These are phyloP conservation scores for Anodontia alba DNA, from an alignment of 2,888 invertebrate species.

Conservation along the genomic window DNA sequence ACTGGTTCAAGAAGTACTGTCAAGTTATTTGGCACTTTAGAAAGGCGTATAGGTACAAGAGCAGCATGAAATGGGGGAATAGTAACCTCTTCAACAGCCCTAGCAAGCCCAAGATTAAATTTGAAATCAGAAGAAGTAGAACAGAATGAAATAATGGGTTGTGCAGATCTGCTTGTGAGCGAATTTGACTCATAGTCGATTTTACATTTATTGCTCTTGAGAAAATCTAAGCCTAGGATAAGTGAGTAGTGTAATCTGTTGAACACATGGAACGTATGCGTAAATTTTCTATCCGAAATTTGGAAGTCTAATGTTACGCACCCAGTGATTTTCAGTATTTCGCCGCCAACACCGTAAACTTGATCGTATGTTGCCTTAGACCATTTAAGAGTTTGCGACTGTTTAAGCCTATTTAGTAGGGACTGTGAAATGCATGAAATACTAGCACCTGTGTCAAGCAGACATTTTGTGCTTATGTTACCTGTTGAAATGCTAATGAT, in stretches of 20 bases:
- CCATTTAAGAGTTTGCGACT: not conserved
- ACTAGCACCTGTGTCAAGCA: constrained; percentile 38
- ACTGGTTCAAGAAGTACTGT: constrained; percentile 16
- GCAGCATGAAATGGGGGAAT: constrained; percentile 9
- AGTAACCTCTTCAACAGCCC: not conserved
- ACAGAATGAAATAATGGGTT: not conserved
- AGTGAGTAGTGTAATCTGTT: constrained; percentile 32
- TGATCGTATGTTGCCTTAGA: not conserved
- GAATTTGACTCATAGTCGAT: constrained; percentile 16
- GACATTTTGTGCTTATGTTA: constrained; percentile 14
- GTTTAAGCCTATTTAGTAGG: constrained; percentile 29
- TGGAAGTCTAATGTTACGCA: constrained; percentile 24
- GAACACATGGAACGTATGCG: constrained; percentile 25
- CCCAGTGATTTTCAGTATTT: constrained; percentile 21
- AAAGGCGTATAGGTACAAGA: constrained; percentile 13
- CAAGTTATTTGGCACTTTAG: not conserved
- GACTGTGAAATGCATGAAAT: constrained; percentile 29
- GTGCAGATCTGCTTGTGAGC: not conserved
- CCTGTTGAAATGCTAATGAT: constrained; percentile 16
- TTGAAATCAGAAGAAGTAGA: not conserved
- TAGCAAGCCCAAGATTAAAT: constrained; percentile 13
- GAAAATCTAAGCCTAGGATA: constrained; percentile 38
- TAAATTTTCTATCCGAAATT: constrained; percentile 24
- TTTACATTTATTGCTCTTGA: constrained; percentile 29
- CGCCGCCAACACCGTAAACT: constrained; percentile 28